Evolutionary conservation across 2,113 vertebrate species (phyloP).

Genomic region (Nibea coibor): DNA sequence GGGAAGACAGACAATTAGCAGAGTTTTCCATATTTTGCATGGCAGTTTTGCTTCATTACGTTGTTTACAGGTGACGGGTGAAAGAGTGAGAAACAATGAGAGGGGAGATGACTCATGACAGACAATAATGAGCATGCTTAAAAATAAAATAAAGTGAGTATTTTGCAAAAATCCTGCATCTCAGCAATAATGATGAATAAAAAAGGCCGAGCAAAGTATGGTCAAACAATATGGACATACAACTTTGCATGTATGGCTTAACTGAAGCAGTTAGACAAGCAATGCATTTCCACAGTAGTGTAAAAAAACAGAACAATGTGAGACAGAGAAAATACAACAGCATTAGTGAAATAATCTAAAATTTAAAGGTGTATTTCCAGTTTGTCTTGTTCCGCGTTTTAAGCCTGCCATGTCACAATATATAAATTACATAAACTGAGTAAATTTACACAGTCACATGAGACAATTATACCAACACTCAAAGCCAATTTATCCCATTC

Average conservation of each 20-base stretch:
- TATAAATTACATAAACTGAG: background rate
- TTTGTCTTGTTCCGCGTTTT: background rate
- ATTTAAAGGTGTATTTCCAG: background rate
- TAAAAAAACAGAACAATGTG: background rate
- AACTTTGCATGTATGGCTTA: background rate
- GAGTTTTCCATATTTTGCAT: conserved; percentile 55
- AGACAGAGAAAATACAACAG: background rate
- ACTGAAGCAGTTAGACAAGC: background rate
- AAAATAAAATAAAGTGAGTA: conserved; percentile 17
- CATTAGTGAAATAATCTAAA: background rate
- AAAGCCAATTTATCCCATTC: conserved; percentile 24
- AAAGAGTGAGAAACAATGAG: conserved; percentile 8
- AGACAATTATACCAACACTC: conserved; percentile 35
- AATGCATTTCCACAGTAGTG: background rate
- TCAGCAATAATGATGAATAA: background rate
- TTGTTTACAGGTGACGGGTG: conserved; percentile 49
- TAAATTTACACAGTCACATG: conserved; percentile 26
- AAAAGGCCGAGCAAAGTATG: background rate
- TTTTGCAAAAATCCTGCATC: background rate
- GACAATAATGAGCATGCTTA: conserved; percentile 10
- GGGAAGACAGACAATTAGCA: conserved; percentile 66
- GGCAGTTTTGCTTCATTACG: conserved; percentile 47
- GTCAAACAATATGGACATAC: background rate
- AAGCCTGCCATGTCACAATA: background rate
- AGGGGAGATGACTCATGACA: conserved; percentile 3